Percentiles rank a stretch among this genome's conserved stretches.
These are phyloP conservation scores for Riptortus pedestris DNA, from an alignment of 1,140 invertebrate species.

Conservation along the genomic window DNA sequence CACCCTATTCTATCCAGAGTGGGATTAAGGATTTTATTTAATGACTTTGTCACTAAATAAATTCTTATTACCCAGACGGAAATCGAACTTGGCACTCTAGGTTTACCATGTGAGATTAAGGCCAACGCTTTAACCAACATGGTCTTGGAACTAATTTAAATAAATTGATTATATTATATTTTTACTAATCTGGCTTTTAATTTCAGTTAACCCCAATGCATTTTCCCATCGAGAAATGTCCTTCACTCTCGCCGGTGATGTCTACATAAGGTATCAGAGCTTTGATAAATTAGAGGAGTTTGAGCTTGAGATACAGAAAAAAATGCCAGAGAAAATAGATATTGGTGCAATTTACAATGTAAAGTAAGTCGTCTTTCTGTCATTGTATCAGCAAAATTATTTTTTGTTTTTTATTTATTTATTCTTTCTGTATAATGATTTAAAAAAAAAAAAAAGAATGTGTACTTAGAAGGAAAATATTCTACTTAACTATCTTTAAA, in stretches of 20 bases:
- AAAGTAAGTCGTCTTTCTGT: slow-evolving; percentile 43
- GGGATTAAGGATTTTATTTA: too few species aligned
- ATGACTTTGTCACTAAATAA: too few species aligned
- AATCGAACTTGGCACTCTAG: too few species aligned
- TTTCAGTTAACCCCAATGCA: slow-evolving; percentile 51
- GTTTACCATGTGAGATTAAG: too few species aligned
- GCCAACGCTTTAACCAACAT: too few species aligned
- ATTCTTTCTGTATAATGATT: too few species aligned
- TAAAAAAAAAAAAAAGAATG: too few species aligned
- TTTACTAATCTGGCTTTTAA: slow-evolving; percentile 19
- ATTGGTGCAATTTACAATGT: slow-evolving; percentile 85
- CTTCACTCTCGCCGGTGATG: slow-evolving; percentile 86
- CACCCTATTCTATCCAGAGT: too few species aligned
- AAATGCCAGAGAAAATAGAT: slow-evolving; percentile 86
- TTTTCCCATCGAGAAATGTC: slow-evolving; percentile 87
- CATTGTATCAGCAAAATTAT: neutral
- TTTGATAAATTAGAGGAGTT: slow-evolving; percentile 74
- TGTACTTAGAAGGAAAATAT: neutral
- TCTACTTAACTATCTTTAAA: too few species aligned
- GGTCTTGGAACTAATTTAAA: too few species aligned
- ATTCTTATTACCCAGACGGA: too few species aligned
- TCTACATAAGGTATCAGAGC: slow-evolving; percentile 86
- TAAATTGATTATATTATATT: neutral
- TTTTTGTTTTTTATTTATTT: too few species aligned
- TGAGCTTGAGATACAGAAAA: slow-evolving; percentile 64